Base-by-base conservation (phyloP, 2,113 vertebrate genomes). In the Terrapene triunguis region DNA sequence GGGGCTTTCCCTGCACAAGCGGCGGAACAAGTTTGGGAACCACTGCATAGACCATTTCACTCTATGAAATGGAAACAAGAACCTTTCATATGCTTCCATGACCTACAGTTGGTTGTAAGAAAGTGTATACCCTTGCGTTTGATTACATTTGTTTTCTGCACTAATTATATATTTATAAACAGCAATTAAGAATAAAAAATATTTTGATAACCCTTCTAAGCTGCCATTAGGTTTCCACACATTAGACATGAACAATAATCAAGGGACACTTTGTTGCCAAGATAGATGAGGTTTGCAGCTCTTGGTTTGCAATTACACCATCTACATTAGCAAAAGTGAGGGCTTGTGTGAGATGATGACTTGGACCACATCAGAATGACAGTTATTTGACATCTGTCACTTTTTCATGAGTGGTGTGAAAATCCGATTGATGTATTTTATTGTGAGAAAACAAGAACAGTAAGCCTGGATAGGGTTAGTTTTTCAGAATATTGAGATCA, bases 211-310 rank as follows among this genome's bases (percentile, higher is more conserved):
- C 78, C 94, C 79, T 88, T 94, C 19, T 4, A 74, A 91, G 82
- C 87, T 86, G 78, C 95, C 95, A 92, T 96, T 96, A 93, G 93
- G 94, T 97, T 98, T 97, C 96, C 85, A 87, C 82, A 53, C 96
- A 97, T 95, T 97, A 94, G 95, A 97, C 81, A 93, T 88, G 97
- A 96, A 97, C 35, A 59, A 91, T 96, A 97, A 98, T 97, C 93
- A 97, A 92, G 0, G 0, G 88, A 57, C 69, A 19, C 5, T 81
- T 91, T n/a, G 92, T 91, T 97, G 98, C 96, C 96, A 98, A 97
- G 97, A 96, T 78, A 93, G 80, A 80, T 93, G 57, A 51, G 89
- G 91, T 89, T 96, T 96, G 92, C 96, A 98, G n/a, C 87, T 90
- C 91, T 93, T 91, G 84, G 85, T 81, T 95, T 97, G 95, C 93